Conservation (phyloP, 2,888 invertebrate genomes). For the Lasioglossum oenotherae region DNA sequence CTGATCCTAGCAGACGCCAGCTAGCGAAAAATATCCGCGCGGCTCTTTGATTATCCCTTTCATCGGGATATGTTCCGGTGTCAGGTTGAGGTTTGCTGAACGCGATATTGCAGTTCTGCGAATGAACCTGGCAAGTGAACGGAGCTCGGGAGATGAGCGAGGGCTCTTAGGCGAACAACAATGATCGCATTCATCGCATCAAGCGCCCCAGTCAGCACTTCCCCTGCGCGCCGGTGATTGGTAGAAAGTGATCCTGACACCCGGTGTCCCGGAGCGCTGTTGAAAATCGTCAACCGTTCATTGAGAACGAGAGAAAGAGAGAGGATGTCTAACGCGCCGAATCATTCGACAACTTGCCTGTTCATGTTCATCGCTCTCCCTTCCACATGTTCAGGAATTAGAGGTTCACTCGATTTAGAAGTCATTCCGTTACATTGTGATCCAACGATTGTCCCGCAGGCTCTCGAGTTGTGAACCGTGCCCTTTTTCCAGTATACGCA, state of each 20-base stretch:
- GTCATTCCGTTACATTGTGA: slow-evolving; percentile 7
- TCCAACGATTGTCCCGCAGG: background rate
- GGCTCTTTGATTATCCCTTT: slow-evolving; percentile 19
- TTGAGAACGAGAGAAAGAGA: slow-evolving; percentile 28
- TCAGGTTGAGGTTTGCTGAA: slow-evolving; percentile 24
- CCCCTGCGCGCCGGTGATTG: slow-evolving; percentile 50
- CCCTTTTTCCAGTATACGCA: background rate
- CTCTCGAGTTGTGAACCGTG: background rate
- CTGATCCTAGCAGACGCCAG: slow-evolving; percentile 3
- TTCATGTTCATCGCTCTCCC: slow-evolving; percentile 43
- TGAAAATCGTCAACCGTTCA: slow-evolving; percentile 73
- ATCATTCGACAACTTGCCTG: slow-evolving; percentile 47
- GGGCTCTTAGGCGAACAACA: slow-evolving; percentile 49
- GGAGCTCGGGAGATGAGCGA: background rate
- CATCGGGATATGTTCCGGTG: slow-evolving; percentile 19
- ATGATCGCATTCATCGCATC: slow-evolving; percentile 71
- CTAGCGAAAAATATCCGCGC: slow-evolving; percentile 3
- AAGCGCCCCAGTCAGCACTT: slow-evolving; percentile 61
- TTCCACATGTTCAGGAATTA: slow-evolving; percentile 21
- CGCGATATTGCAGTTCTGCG: slow-evolving; percentile 36
- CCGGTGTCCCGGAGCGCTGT: slow-evolving; percentile 56
- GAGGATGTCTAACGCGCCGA: slow-evolving; percentile 55
- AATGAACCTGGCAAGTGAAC: slow-evolving; percentile 19
- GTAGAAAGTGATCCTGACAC: slow-evolving; percentile 70
- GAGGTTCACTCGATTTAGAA: slow-evolving; percentile 36